Evolutionary conservation across 1,140 invertebrate genomes (phyloP).

Genomic region (Probaryconus sp.): DNA sequence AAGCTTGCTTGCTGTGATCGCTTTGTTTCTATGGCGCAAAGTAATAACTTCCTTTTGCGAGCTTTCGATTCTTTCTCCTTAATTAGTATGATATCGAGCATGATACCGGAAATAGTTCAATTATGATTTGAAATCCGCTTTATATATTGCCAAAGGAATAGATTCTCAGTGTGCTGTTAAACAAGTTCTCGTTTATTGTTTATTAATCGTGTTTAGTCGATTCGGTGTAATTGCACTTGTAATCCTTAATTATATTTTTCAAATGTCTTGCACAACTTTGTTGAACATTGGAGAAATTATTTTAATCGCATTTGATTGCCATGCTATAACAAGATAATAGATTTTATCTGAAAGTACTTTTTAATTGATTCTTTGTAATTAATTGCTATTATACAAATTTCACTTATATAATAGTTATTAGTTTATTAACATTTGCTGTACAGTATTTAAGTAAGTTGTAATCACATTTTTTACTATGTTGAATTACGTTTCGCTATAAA

Average conservation of each 20-base stretch:
- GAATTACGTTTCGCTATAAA: no score
- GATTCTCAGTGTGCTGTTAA: neutral
- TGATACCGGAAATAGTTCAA: slow-evolving; percentile 65
- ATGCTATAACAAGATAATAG: neutral
- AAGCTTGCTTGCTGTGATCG: slow-evolving; percentile 16
- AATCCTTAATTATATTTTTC: slow-evolving; percentile 24
- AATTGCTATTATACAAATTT: no score
- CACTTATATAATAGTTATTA: no score
- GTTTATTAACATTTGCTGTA: no score
- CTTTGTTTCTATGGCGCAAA: slow-evolving; percentile 30
- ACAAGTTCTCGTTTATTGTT: slow-evolving; percentile 3
- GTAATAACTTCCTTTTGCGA: slow-evolving; percentile 59
- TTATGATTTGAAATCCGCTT: slow-evolving; percentile 47
- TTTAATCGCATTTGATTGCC: slow-evolving; percentile 2
- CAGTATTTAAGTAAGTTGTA: no score
- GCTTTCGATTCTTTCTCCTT: slow-evolving; percentile 52
- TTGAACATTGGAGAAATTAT: neutral
- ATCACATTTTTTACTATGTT: no score
- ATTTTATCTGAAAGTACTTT: neutral
- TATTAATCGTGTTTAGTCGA: neutral
- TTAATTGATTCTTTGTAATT: no score
- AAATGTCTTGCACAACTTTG: slow-evolving; percentile 12
- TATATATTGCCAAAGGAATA: slow-evolving; percentile 18
- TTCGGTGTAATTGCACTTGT: slow-evolving; percentile 7
- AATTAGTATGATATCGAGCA: slow-evolving; percentile 66